phyloP scores from a whole-genome alignment of 2,888 invertebrate genomes.

The Cephus sareptanus region DNA sequence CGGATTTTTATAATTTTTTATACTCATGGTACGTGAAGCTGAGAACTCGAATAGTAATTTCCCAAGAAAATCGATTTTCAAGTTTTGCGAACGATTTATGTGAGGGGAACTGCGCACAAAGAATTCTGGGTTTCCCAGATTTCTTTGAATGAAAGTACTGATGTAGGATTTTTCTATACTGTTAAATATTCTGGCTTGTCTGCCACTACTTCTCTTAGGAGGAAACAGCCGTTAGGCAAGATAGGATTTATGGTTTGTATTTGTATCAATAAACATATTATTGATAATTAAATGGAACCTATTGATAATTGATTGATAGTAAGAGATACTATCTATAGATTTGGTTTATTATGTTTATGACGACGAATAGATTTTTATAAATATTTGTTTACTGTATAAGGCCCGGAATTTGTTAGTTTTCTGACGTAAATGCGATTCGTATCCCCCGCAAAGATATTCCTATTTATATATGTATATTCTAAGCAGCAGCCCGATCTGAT shows the following conservation, averaged over 20 bases:
- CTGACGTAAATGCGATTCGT: background rate
- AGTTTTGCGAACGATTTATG: too few relatives aligned
- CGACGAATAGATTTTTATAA: too few relatives aligned
- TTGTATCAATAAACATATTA: background rate
- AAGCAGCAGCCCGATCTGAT: background rate
- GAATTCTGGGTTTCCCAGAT: background rate
- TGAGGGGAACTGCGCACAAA: too few relatives aligned
- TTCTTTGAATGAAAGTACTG: background rate
- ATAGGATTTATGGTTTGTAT: background rate
- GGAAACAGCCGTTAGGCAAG: too few relatives aligned
- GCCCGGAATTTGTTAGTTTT: background rate
- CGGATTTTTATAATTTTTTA: too few relatives aligned
- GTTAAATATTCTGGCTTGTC: background rate
- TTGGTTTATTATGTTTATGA: too few relatives aligned
- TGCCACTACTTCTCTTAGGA: too few relatives aligned
- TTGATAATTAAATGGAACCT: background rate
- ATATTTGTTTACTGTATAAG: too few relatives aligned
- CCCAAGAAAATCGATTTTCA: too few relatives aligned
- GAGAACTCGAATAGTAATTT: too few relatives aligned
- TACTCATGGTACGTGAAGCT: too few relatives aligned
- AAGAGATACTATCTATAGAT: background rate
- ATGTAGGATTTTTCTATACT: background rate
- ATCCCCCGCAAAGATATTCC: background rate
- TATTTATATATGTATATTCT: background rate
- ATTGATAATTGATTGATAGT: background rate